A percentile compares a stretch with the other conserved stretches of the same genome.
Evolutionary conservation across 2,888 invertebrate genomes (phyloP).

Genomic region (Cephus rjabovi): DNA sequence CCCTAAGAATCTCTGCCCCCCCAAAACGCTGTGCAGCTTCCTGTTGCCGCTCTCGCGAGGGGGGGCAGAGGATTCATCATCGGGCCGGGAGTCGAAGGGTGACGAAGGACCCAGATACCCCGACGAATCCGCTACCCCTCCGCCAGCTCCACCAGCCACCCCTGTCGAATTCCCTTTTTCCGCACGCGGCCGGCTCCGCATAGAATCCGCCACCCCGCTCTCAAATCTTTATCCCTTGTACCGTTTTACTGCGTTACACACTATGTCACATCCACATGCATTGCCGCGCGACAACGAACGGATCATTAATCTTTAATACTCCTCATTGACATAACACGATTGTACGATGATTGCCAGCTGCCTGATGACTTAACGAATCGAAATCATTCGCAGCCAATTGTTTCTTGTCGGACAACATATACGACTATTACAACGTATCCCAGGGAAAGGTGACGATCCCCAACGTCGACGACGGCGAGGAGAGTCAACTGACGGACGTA

Average conservation of each 20-base stretch:
- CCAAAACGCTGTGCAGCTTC: constrained; percentile 55
- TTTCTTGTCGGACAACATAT: constrained; percentile 86
- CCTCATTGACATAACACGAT: not conserved
- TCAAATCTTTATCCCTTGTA: not conserved
- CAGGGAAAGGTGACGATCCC: constrained; percentile 98
- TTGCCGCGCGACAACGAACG: not conserved
- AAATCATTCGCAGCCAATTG: constrained; percentile 76
- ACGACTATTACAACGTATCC: constrained; percentile 93
- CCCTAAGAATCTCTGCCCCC: constrained; percentile 58
- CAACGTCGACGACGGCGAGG: constrained; percentile 95
- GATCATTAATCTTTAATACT: not conserved
- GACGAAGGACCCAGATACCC: constrained; percentile 35
- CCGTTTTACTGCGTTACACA: not conserved
- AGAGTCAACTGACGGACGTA: constrained; percentile 90
- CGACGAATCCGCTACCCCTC: constrained; percentile 57
- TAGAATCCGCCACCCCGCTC: not conserved
- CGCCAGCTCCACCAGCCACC: constrained; percentile 37
- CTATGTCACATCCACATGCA: not conserved
- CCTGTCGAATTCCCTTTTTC: not conserved
- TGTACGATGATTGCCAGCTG: not conserved
- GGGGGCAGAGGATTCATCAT: constrained; percentile 45
- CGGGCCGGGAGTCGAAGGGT: constrained; percentile 33
- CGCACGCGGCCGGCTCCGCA: not conserved
- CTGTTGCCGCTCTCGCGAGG: constrained; percentile 61
- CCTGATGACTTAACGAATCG: constrained; percentile 4